Percentiles rank a stretch among this genome's conserved stretches.
Conservation (phyloP, 2,888 invertebrate species). For the Scaeva pyrastri region DNA sequence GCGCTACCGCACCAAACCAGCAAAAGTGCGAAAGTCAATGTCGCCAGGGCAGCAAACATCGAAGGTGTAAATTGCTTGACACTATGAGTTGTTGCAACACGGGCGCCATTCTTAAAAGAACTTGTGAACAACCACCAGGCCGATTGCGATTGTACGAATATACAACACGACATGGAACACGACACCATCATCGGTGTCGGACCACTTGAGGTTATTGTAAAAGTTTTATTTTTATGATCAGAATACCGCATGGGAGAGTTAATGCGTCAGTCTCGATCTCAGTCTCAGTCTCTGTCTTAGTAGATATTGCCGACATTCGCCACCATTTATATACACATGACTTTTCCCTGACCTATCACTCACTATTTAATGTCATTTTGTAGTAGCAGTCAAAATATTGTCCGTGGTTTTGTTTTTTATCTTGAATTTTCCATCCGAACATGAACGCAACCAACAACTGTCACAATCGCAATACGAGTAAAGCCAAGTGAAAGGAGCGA, state of each 20-base stretch:
- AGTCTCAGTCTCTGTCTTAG: neutral
- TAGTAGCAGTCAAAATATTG: neutral
- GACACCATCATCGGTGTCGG: constrained; percentile 37
- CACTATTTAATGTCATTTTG: constrained; percentile 26
- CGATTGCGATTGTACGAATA: too few species aligned
- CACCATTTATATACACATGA: too few species aligned
- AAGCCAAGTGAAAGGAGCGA: constrained; percentile 62
- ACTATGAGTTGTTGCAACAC: constrained; percentile 65
- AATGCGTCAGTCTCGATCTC: neutral
- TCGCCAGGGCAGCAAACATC: constrained; percentile 56
- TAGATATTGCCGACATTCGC: too few species aligned
- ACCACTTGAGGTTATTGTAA: constrained; percentile 56
- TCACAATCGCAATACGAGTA: constrained; percentile 17
- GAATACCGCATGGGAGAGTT: constrained; percentile 36
- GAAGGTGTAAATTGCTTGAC: constrained; percentile 67
- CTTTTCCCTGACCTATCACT: too few species aligned
- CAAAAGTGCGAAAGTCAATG: constrained; percentile 65
- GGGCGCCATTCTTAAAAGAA: constrained; percentile 54
- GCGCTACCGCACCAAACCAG: neutral
- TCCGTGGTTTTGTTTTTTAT: neutral
- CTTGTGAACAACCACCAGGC: constrained; percentile 17
- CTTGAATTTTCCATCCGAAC: neutral
- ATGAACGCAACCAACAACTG: neutral
- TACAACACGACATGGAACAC: neutral
- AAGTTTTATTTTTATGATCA: constrained; percentile 54